phyloP scores from a whole-genome alignment of 2,888 invertebrate genomes.

The Polia nebulosa region DNA sequence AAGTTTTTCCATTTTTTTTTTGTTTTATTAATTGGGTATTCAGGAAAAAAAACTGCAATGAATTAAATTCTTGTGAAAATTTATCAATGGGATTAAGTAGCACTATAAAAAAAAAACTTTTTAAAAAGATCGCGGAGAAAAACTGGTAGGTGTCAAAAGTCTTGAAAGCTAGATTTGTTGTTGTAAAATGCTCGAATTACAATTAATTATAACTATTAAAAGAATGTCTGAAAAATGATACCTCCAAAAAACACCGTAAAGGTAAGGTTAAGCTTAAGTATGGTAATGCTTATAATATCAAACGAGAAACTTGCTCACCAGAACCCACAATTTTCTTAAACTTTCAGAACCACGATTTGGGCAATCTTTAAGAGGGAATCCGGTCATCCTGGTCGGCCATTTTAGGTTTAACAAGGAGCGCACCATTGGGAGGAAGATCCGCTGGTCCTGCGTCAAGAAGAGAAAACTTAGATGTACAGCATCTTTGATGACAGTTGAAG shows the following conservation, averaged over 20 bases:
- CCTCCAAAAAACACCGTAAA: not conserved
- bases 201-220: too few species aligned
- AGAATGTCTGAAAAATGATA: not conserved
- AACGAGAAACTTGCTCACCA: not conserved
- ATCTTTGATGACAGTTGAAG: constrained; percentile 62
- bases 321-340: not conserved
- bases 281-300: not conserved
- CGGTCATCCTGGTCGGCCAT: constrained; percentile 59
- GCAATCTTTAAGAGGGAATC: constrained; percentile 63
- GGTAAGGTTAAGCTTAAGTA: not conserved
- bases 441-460: constrained; percentile 71
- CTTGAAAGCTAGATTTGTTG: not conserved
- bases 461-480: constrained; percentile 63
- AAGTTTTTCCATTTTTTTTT: not conserved
- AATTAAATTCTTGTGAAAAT: not conserved
- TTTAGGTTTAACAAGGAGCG: constrained; percentile 64
- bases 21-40: not conserved
- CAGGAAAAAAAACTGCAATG: too few species aligned
- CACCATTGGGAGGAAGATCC: constrained; percentile 44
- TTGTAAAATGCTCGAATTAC: too few species aligned
- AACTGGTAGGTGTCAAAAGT: not conserved
- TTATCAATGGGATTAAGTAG: not conserved
- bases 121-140: too few species aligned
- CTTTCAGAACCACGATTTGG: constrained; percentile 56
- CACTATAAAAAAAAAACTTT: too few species aligned